Evolutionary conservation across 2,113 vertebrate species (phyloP), one percentile per base, ranked within the genome.

Genomic region (Andinoacara biseriatus): DNA sequence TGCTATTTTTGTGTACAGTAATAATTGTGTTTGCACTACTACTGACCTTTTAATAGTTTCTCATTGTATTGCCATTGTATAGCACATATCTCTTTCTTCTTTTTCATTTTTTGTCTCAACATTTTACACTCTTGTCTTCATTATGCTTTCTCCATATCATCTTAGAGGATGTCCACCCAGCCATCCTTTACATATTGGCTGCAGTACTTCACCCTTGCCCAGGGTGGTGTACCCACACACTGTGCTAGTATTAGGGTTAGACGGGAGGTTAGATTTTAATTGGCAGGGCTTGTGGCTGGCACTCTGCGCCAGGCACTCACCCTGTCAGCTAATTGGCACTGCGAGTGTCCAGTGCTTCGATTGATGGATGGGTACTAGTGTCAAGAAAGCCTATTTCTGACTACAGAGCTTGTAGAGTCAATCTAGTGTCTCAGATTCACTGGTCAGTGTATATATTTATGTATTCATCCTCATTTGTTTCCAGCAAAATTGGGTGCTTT

Each of bases 291-390:
- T 29, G 75, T 82, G 84, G 87, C 67, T 90, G 86, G 92, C 84
- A 94, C 83, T 74, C 58, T 76, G 86, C 59, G 29, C 85, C 83
- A 35, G 81, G 75, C 63, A 43, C 84, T 92, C 87, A 91, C 90
- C 90, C 86, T 81, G 74, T 89, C 92, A 81, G 86, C 89, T 94
- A 92, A 95, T 94, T 95, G 95, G 94, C 94, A 85, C 85, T 3
- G 81, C 54, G 46, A 77, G 81, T 81, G 81, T 63, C 81, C 82
- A 79, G 85, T 3, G 35, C 59, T 88, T 78, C 87, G 77, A 89
- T 86, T 94, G 95, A 93, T 95, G 90, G 91, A 94, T 91, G 80
- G 81, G 78, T 88, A 20, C 88, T 85, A 82, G 89, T 92, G 87
- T 95, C 92, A 91, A 85, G 88, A 90, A 90, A 90, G 81, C 87